Base-by-base conservation (phyloP, 2,113 vertebrate genomes). In the Nipponia nippon region DNA sequence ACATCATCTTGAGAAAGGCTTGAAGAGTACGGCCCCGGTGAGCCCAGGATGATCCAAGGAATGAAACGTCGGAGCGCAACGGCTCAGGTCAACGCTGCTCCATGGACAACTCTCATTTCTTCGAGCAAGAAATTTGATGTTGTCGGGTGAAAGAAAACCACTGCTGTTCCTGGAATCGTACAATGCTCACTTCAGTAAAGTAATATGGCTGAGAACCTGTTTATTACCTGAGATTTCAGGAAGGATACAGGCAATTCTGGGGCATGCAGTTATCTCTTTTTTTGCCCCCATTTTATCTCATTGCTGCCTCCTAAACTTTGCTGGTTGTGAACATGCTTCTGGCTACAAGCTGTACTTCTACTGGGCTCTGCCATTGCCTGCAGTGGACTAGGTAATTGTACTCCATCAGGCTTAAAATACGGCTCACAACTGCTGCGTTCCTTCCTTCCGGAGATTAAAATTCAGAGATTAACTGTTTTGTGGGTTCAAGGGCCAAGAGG, bases 1-100 rank as follows among this genome's bases (percentile, higher is more conserved):
- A 46, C 47, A 89, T 63, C 50, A 82, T 78, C 50, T 71, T 29
- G 30, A 94, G 70, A 55, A 82, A 63, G 34, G 42, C 27, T 78
- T 62, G 69, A 87, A 34, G 50, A 84, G 11, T 5, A 13, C 1
- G 1, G 81, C 17, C 81, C 66, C 12, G n/a, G 59, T 21, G 38
- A 94, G 65, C n/a, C n/a, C 32, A 32, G 65, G 44, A 46, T n/a
- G n/a, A 83, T 38, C 52, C 3, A 1, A 70, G 52, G 81, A 58
- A 46, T 13, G 42, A 38, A 81, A n/a, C 0, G 4, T 29, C 22
- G 13, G 27, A n/a, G 34, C 7, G 2, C 58, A 86, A 7, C 59
- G 32, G 86, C 56, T 91, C 87, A 85, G 65, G 66, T 91, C 90
- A 94, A 26, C 52, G 7, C 25, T n/a, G 69, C 38, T 82, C 52